phyloP scores from a whole-genome alignment of 1,140 invertebrate genomes.

The Riptortus pedestris region DNA sequence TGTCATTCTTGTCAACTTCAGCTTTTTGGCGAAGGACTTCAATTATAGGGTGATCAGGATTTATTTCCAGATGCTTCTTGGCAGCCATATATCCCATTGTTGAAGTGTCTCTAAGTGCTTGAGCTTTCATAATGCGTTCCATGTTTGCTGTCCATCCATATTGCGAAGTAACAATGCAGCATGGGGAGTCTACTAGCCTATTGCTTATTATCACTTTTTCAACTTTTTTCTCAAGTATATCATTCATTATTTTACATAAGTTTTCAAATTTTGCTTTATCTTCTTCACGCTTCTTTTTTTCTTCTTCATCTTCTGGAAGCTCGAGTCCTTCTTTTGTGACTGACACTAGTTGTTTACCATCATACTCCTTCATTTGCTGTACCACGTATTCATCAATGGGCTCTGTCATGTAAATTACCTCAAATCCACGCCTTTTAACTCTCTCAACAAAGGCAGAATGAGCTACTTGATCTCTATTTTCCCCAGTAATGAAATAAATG shows the following conservation, averaged over 20 bases:
- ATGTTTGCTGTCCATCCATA: slow-evolving; percentile 99
- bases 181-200: slow-evolving; percentile 87
- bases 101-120: slow-evolving; percentile 84
- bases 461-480: slow-evolving; percentile 87
- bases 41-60: slow-evolving; percentile 92
- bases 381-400: slow-evolving; percentile 99
- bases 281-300: slow-evolving; percentile 93
- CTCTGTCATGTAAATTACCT: slow-evolving; percentile 97
- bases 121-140: slow-evolving; percentile 99
- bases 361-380: slow-evolving; percentile 95
- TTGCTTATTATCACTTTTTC: slow-evolving; percentile 95
- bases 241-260: slow-evolving; percentile 96
- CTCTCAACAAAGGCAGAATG: slow-evolving; percentile 96
- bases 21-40: slow-evolving; percentile 81
- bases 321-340: slow-evolving; percentile 97
- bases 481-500: slow-evolving; percentile 98
- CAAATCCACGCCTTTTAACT: slow-evolving; percentile 92
- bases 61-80: slow-evolving; percentile 93
- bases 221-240: slow-evolving; percentile 94
- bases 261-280: slow-evolving; percentile 88
- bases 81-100: slow-evolving; percentile 99
- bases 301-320: slow-evolving; percentile 87
- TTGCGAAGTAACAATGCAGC: slow-evolving; percentile 98
- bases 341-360: slow-evolving; percentile 89
- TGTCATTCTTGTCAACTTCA: slow-evolving; percentile 93